phyloP scores from a whole-genome alignment of 2,113 vertebrate species.

The Neolamprologus modestus region DNA sequence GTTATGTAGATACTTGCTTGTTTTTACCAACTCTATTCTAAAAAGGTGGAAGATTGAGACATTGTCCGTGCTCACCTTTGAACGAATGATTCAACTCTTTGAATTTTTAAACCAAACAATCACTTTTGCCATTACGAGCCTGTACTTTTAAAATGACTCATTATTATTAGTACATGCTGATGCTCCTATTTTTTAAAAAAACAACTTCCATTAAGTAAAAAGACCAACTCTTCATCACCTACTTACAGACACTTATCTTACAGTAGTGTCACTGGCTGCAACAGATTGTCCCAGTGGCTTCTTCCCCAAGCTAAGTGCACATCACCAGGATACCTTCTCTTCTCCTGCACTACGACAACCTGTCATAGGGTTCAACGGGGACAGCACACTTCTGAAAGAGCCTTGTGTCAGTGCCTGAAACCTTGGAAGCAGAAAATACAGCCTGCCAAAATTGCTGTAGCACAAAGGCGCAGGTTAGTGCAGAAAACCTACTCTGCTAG shows the following conservation, averaged over 20 bases:
- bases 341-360: conserved; percentile 1
- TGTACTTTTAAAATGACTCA: not conserved
- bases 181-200: not conserved
- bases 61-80: not conserved
- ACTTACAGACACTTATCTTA: not conserved
- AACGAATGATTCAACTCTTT: not conserved
- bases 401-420: conserved; percentile 29
- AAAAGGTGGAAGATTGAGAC: not conserved
- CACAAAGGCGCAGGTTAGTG: not conserved
- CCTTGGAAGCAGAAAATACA: not conserved
- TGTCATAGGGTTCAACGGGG: conserved; percentile 3
- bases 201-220: not conserved
- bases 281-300: not conserved
- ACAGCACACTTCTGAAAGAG: conserved; percentile 23
- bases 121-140: not conserved
- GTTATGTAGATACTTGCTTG: not conserved
- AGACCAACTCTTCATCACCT: not conserved
- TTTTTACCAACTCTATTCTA: not conserved
- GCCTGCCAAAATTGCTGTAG: not conserved
- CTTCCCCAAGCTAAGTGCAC: conserved; percentile 25
- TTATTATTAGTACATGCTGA: not conserved
- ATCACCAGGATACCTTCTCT: conserved; percentile 5
- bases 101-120: not conserved
- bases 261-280: not conserved
- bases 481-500: conserved; percentile 1